Base-by-base conservation (phyloP, 2,113 vertebrate species). In the Reinhardtius hippoglossoides region DNA sequence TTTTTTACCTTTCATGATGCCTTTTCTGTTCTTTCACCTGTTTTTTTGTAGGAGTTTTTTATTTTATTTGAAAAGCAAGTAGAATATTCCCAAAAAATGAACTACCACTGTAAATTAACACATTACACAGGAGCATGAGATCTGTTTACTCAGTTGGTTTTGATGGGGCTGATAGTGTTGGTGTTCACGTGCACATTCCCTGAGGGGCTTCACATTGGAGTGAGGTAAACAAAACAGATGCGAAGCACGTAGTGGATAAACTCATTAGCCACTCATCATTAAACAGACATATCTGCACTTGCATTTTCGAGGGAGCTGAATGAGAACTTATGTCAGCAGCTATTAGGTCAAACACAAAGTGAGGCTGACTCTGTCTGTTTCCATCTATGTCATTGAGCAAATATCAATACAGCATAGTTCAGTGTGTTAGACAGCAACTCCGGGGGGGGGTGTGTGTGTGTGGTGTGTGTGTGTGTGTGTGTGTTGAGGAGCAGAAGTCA, bases 211-310 rank as follows among this genome's bases (percentile, higher is more conserved):
- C 62, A 58, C 48, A 9, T 1, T 26, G 61, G 56, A 78, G 61
- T 14, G 65, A 81, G 59, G 63, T 67, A 81, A 82, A 87, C 78
- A 70, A 69, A 82, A 65, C 78, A 66, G 77, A 83, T 79, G 73
- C 80, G 50, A 80, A 63, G 48, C 67, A 10, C 20, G 24, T 70
- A 66, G 66, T 60, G 74, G 71, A 74, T 84, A 81, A 84, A 75
- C 76, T 81, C 78, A 89, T 87, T 67, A 83, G 74, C 72, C 78
- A 76, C 63, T 77, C 78, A 56, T 74, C 77, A 82, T 87, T 77
- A 80, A 71, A 67, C 76, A 58, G 64, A 71, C 80, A 69, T 78
- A 54, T 54, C 50, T 54, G 73, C 61, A 69, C 65, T 64, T 72
- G 40, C 61, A 14, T 37, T 88, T 87, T 83, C 57, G 60, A n/a